Conservation (phyloP, 1,140 invertebrate species). For the Holotrichia oblita region DNA sequence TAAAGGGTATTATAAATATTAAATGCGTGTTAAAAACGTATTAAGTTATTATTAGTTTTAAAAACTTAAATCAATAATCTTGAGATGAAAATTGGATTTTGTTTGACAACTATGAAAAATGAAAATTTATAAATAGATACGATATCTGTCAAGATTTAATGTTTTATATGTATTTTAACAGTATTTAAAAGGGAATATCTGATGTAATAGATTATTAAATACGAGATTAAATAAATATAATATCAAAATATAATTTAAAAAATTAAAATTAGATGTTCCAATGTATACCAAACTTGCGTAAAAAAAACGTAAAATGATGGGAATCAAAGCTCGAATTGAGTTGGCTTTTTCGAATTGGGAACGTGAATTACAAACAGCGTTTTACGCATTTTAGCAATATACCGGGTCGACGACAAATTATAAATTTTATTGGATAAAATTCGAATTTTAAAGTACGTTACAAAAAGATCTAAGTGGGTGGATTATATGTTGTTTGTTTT, state of each 20-base stretch:
- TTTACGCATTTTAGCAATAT: not conserved
- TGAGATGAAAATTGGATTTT: not conserved
- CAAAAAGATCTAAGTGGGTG: slow-evolving; percentile 34
- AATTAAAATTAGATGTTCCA: not conserved
- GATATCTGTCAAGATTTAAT: no score
- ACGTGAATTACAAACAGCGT: not conserved
- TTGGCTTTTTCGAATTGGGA: not conserved
- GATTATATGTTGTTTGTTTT: slow-evolving; percentile 40
- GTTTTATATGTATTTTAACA: no score
- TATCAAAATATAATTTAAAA: not conserved
- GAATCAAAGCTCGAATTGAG: not conserved
- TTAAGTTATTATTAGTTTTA: not conserved
- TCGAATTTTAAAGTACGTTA: slow-evolving; percentile 34
- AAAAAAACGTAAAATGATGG: not conserved
- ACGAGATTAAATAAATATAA: not conserved
- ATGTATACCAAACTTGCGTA: not conserved
- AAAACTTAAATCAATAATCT: not conserved
- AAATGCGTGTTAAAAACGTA: not conserved
- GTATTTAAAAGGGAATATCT: not conserved
- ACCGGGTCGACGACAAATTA: slow-evolving; percentile 8
- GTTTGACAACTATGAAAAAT: not conserved
- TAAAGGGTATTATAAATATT: no score
- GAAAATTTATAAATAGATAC: no score
- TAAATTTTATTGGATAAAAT: slow-evolving; percentile 25
- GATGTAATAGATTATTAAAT: not conserved